These are phyloP conservation scores for Atethmia centrago DNA, from an alignment of 2,888 invertebrate species.

Conservation along the genomic window DNA sequence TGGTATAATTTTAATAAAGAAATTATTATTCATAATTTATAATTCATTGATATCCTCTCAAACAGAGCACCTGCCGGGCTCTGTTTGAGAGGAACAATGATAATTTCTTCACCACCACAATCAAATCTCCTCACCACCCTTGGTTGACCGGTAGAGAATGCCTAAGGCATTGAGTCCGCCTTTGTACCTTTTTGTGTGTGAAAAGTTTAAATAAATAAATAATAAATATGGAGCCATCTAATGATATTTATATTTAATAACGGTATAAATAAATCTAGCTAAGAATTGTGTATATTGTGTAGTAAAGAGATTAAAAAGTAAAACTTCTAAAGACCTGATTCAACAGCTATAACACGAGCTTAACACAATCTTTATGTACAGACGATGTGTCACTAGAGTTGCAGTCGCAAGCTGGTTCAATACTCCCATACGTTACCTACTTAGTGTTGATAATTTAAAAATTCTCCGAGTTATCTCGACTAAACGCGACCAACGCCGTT, in stretches of 20 bases:
- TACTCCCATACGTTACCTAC: conserved; percentile 65
- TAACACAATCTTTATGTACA: conserved; percentile 26
- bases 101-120: too few species aligned
- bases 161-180: too few species aligned
- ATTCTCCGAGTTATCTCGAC: conserved; percentile 69
- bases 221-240: too few species aligned
- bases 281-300: not conserved
- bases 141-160: too few species aligned
- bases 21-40: too few species aligned
- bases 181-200: too few species aligned
- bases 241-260: not conserved
- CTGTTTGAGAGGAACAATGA: too few species aligned
- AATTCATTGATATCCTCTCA: too few species aligned
- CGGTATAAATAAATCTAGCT: not conserved
- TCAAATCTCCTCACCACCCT: too few species aligned
- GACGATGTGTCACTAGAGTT: conserved; percentile 46
- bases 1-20: too few species aligned
- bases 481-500: conserved; percentile 63
- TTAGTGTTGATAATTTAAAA: conserved; percentile 72
- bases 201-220: too few species aligned
- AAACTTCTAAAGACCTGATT: conserved; percentile 4
- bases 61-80: too few species aligned
- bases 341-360: conserved; percentile 9
- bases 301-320: not conserved
- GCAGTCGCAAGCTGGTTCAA: conserved; percentile 59